Evolutionary conservation across 2,797 vertebrate genomes (phyloP), one percentile per base, ranked within the genome.

Genomic region (Ctenosaura bakeri): DNA sequence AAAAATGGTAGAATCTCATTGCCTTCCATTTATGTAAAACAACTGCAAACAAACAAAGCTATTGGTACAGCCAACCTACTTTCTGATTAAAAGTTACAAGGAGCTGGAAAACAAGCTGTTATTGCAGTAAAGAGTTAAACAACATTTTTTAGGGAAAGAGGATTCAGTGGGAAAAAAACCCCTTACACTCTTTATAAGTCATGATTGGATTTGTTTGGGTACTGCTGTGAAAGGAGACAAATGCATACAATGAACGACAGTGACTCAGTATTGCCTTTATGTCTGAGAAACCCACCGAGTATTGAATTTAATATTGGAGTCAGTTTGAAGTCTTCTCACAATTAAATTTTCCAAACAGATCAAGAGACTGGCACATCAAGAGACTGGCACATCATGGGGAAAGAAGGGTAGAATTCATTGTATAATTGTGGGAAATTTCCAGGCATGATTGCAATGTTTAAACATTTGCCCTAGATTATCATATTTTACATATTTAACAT

Each of bases 51-150:
- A 95, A 38, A 90, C 69, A 90, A 92, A 87, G 64, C 91, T 89
- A 88, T 95, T 42, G 62, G 93, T 94, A 96, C 94, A 94, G 94
- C 91, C 91, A 95, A 94, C 88, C 91, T 90, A 88, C 90, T 94
- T 0, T 0, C 94, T 92, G 88, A 91, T 95, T 94, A 93, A 94
- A 86, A 94, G 83, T 95, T 94, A 93, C 91, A 94, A 85, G 24
- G 94, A 92, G 88, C 78, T 90, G 92, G 94, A 95, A 94, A 91
- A 92, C 64, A 94, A 76, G 62, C 93, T 93, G 46, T 90, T 89
- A 92, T 95, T 94, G 77, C 86, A 94, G 9, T 82, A 95, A 94
- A 80, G 66, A 73, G 91, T 91, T 95, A 93, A 92, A 59, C 92
- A 95, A 94, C 91, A 95, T 93, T 95, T 92, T 69, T 69, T 29